These are phyloP conservation scores for Raja brachyura DNA, from an alignment of 2,113 vertebrate species.

Conservation along the genomic window DNA sequence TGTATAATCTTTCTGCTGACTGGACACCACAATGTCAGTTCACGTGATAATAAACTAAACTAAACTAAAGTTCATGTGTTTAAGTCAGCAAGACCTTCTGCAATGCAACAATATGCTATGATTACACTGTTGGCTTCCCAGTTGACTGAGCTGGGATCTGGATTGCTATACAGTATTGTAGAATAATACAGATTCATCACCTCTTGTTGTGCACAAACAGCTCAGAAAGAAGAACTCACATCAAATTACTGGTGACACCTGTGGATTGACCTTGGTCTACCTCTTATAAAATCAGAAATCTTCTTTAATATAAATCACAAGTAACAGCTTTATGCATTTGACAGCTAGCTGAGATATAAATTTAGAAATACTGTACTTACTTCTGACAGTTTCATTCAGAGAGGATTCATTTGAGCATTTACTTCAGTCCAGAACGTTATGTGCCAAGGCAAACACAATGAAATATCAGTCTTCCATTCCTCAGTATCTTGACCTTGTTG, in stretches of 20 bases:
- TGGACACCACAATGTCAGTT: too few species aligned
- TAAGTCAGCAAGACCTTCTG: background rate
- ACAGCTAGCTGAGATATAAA: background rate
- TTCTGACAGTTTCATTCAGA: constrained; percentile 11
- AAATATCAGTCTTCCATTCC: constrained; percentile 5
- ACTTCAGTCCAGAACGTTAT: background rate
- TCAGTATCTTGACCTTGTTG: background rate
- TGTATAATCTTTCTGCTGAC: too few species aligned
- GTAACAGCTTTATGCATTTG: background rate
- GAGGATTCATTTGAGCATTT: background rate
- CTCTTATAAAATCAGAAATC: background rate
- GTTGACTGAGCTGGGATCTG: background rate
- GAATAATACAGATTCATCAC: background rate
- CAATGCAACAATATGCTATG: background rate
- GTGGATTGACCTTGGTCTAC: constrained; percentile 17
- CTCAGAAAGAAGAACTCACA: background rate
- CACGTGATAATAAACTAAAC: too few species aligned
- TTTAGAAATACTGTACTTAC: background rate
- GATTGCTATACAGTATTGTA: background rate
- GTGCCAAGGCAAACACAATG: background rate
- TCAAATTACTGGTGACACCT: background rate
- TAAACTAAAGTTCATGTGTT: background rate
- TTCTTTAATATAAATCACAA: constrained; percentile 24
- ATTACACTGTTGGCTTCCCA: background rate
- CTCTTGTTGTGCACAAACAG: background rate